phyloP scores from a whole-genome alignment of 2,888 invertebrate species.

The Amiota minor region DNA sequence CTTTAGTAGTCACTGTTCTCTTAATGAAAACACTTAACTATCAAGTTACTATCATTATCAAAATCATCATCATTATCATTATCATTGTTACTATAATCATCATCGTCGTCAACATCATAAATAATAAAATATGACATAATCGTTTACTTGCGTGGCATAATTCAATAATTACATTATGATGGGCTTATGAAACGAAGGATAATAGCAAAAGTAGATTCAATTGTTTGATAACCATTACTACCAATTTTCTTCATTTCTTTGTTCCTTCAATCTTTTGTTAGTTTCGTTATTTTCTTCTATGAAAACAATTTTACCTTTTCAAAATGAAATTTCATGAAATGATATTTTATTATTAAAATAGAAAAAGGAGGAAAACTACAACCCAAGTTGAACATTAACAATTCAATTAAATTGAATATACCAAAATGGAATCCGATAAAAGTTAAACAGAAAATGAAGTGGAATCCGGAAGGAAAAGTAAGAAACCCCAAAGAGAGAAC shows the following conservation, averaged over 20 bases:
- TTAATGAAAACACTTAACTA: no score
- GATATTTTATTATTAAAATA: slow-evolving; percentile 1
- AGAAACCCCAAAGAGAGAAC: slow-evolving; percentile 16
- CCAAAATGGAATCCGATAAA: background rate
- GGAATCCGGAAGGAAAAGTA: background rate
- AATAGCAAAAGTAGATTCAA: slow-evolving; percentile 42
- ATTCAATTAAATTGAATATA: slow-evolving; percentile 52
- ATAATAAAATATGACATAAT: slow-evolving; percentile 48
- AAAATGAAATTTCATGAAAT: no score
- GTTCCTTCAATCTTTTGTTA: no score
- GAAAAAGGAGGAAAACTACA: slow-evolving; percentile 32
- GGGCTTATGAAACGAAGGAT: slow-evolving; percentile 39
- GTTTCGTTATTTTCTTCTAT: no score
- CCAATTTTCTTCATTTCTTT: no score
- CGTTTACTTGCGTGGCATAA: slow-evolving; percentile 52
- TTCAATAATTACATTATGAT: slow-evolving; percentile 11
- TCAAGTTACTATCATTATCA: no score
- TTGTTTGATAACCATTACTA: no score
- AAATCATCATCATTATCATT: no score
- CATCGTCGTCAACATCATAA: background rate
- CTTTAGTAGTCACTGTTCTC: background rate
- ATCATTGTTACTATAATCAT: background rate
- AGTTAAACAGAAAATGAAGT: slow-evolving; percentile 7
- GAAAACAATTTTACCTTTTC: no score
- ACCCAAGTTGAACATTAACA: background rate